phyloP scores from a whole-genome alignment of 2,888 invertebrate species.

The Drosophila gaucha region DNA sequence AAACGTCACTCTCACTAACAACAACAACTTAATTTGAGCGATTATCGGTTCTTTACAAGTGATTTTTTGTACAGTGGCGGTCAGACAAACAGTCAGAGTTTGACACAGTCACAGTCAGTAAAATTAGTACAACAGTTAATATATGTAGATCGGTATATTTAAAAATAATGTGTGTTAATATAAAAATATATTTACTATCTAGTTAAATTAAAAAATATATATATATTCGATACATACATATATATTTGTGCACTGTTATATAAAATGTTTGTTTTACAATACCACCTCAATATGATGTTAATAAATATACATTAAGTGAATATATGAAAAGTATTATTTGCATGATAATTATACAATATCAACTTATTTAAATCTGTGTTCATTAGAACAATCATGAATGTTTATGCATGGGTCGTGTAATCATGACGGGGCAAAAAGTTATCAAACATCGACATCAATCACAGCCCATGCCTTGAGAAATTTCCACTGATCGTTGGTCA shows the following conservation, averaged over 20 bases:
- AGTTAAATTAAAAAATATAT: not conserved
- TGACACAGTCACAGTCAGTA: not conserved
- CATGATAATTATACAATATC: not conserved
- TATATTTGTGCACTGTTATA: no score
- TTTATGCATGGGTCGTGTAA: conserved; percentile 12
- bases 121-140: conserved; percentile 3
- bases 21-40: conserved; percentile 55
- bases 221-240: not conserved
- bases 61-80: conserved; percentile 29
- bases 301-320: not conserved
- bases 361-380: not conserved
- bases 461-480: conserved; percentile 29
- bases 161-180: no score
- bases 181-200: not conserved
- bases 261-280: not conserved
- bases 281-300: not conserved
- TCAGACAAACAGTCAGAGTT: conserved; percentile 8
- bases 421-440: conserved; percentile 20
- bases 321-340: not conserved
- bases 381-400: not conserved
- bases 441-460: conserved; percentile 9
- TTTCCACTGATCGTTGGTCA: conserved; percentile 50
- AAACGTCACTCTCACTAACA: conserved; percentile 3
- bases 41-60: conserved; percentile 50
- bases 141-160: no score